Percentiles rank a stretch among this genome's conserved stretches.
These are phyloP conservation scores for Dicyrtoma fusca DNA, from an alignment of 2,888 invertebrate genomes.

Conservation along the genomic window DNA sequence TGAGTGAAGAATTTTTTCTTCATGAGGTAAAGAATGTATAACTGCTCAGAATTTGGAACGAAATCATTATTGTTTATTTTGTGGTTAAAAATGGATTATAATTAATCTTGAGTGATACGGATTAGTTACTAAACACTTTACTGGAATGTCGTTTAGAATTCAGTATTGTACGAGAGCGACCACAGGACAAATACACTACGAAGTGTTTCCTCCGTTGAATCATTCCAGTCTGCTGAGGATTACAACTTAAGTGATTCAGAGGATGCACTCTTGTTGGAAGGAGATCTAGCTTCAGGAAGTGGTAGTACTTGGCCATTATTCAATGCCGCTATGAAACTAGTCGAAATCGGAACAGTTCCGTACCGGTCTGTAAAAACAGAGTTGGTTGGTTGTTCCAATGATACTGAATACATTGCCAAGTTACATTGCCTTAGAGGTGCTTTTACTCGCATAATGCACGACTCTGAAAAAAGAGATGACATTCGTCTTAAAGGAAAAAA, in stretches of 20 bases:
- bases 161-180: conserved; percentile 49
- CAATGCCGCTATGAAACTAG: conserved; percentile 55
- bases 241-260: conserved; percentile 66
- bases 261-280: conserved; percentile 34
- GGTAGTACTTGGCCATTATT: conserved; percentile 53
- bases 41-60: neutral
- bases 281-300: conserved; percentile 36
- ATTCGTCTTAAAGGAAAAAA: conserved; percentile 81
- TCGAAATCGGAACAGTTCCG: conserved; percentile 55
- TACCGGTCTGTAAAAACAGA: conserved; percentile 54
- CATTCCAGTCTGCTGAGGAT: conserved; percentile 94
- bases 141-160: conserved; percentile 50
- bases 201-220: conserved; percentile 85
- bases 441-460: conserved; percentile 76
- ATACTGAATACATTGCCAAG: conserved; percentile 94
- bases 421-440: conserved; percentile 86
- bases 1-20: conserved; percentile 83
- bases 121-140: neutral
- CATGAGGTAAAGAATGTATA: conserved; percentile 63
- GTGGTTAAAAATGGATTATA: too few species aligned
- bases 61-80: neutral
- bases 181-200: conserved; percentile 60
- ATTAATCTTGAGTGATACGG: too few species aligned
- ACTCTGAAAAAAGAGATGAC: conserved; percentile 74
- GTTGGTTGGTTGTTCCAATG: conserved; percentile 60